Evolutionary conservation across 2,888 invertebrate species (phyloP), one percentile per base, ranked within the genome.

Genomic region (Monoplex corrugatus): DNA sequence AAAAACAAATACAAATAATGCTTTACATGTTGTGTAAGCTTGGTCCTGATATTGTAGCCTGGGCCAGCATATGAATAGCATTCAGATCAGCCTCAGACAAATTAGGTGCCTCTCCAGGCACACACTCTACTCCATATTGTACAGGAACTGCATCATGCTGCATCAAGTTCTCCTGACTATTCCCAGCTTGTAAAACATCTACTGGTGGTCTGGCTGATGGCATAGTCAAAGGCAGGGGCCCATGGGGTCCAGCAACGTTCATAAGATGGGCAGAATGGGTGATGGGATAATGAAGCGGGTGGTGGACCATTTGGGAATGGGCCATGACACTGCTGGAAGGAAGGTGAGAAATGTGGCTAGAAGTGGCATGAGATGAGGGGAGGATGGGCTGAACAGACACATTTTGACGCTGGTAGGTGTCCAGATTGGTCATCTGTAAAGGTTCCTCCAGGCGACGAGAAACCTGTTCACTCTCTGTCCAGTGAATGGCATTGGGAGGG

Each of bases 71-170:
- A 19, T 90, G 89, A 23, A 92, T 91, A 32, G 92, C 92, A 45
- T 90, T 91, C 50, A 91, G 89, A 86, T 92, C 92, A 32, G 90
- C 92, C 68, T 91, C 92, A 35, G 92, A 91, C 72, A 92, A 87
- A 32, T 91, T 89, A 2, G 57, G 35, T 2, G 83, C 82, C 38
- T 92, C 92, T 19, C 91, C 91, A 0, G 91, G 82, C 35, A 92
- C 82, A 90, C 93, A 93, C 88, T 93, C 93, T 40, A 93, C 92
- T 35, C 92, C 93, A 86, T 93, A 93, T 89, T 93, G 92, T 1
- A 93, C 93, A 43, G 92, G 88, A 72, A 87, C 87, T 43, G 45
- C 82, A 32, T 89, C 87, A 13, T 86, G 86, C 32, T 89, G 63
- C 85, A 88, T 32, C 63, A 88, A n/a, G n/a, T 68, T 88, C 32